These are phyloP conservation scores for Campoletis sonorensis DNA, from an alignment of 1,140 invertebrate species.

Conservation along the genomic window DNA sequence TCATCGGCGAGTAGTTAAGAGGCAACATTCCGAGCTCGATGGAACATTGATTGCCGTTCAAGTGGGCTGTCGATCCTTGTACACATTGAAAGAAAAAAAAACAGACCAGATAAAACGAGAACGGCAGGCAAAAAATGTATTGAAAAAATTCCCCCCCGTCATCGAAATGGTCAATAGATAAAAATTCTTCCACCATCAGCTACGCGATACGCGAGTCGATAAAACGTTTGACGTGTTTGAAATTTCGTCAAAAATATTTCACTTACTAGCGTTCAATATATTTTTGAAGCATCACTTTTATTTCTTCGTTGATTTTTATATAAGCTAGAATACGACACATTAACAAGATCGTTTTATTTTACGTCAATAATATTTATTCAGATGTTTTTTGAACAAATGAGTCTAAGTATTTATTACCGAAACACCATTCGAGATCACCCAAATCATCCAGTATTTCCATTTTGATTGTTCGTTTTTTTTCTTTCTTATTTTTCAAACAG, in stretches of 20 bases:
- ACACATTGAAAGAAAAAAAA: not conserved
- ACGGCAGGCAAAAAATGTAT: not conserved
- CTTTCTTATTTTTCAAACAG: not conserved
- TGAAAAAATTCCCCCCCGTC: not conserved
- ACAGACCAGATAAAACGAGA: not conserved
- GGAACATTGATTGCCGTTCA: constrained; percentile 15
- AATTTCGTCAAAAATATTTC: not conserved
- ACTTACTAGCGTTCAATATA: too few species aligned
- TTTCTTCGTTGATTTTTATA: too few species aligned
- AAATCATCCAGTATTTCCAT: not conserved
- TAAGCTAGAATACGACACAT: too few species aligned
- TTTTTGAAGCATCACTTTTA: too few species aligned
- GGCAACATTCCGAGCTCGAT: not conserved
- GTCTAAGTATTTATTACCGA: not conserved
- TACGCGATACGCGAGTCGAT: not conserved
- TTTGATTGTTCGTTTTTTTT: not conserved
- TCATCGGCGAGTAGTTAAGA: not conserved
- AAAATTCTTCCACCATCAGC: not conserved
- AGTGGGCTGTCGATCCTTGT: not conserved
- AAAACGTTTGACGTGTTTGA: not conserved
- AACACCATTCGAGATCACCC: constrained; percentile 4
- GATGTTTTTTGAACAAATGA: too few species aligned
- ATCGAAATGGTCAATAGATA: not conserved
- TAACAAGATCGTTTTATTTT: too few species aligned
- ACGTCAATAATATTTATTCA: too few species aligned